Evolutionary conservation across 2,888 invertebrate genomes (phyloP).

Genomic region (Thymelicus acteon): DNA sequence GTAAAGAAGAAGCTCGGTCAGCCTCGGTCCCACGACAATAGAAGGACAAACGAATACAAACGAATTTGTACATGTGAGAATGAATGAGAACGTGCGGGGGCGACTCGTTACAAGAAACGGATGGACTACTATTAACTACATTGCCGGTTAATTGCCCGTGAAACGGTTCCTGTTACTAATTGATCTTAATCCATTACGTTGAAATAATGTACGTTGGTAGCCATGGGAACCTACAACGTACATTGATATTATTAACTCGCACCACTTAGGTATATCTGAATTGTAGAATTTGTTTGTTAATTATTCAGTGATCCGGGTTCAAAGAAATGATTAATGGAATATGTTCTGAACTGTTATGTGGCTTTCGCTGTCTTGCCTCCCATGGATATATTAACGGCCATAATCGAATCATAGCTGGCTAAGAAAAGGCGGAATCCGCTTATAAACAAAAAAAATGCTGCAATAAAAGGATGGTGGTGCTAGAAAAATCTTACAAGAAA

Average conservation of each 20-base stretch:
- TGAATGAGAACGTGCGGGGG: constrained; percentile 65
- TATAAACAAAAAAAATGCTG: no score
- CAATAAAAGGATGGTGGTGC: no score
- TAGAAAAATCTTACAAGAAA: no score
- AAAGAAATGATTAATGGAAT: no score
- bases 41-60: no score
- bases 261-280: not conserved
- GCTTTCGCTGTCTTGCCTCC: no score
- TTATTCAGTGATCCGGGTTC: no score
- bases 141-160: constrained; percentile 57
- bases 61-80: constrained; percentile 55
- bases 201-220: constrained; percentile 30
- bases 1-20: constrained; percentile 41
- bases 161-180: constrained; percentile 61
- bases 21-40: constrained; percentile 26
- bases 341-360: no score
- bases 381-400: no score
- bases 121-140: constrained; percentile 38
- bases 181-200: constrained; percentile 58
- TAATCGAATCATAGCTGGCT: no score
- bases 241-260: not conserved
- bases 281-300: no score
- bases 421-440: no score
- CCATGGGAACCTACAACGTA: constrained; percentile 11
- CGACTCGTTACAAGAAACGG: constrained; percentile 46